Base-by-base conservation (phyloP, 2,113 vertebrate species). In the Chaenocephalus aceratus region DNA sequence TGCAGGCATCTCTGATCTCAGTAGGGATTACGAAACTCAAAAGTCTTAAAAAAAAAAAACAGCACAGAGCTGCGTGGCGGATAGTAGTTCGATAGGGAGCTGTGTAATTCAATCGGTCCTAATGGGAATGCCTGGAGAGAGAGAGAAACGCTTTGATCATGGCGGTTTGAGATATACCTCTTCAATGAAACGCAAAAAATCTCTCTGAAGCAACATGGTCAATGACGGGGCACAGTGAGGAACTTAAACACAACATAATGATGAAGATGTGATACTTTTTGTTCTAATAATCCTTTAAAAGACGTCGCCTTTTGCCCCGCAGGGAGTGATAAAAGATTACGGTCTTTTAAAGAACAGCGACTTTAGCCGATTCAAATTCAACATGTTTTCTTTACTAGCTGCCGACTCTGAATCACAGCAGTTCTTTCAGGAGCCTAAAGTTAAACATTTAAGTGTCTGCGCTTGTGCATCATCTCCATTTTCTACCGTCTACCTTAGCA, bases 81-180 rank as follows among this genome's bases (percentile, higher is more conserved):
- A 84, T 63, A 64, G 84, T 1, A 21, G 69, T 68, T 67, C 85
- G 84, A 86, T 61, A 79, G 74, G 76, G 77, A 88, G 87, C 85
- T 68, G 85, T 89, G 84, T 87, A 78, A 89, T 85, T 91, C 87
- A 87, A 90, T 93, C 79, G 77, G 72, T 11, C 69, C 80, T 89
- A 89, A 92, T 91, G 80, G 85, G 82, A 41, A 84, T 16, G 77
- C 82, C 83, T 76, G 81, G 52, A 52, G 84, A 82, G 86, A 59
- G 41, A 59, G 41, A 67, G 79, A 77, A 61, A 61, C 21, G 44
- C 90, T 90, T 91, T 91, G 84, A 93, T 93, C 80, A 49, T 4
- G 46, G 77, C 10, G 11, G 60, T 73, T 72, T 81, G 59, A 83
- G 71, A 69, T 44, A 51, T 80, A 80, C 52, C 68, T 82, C 85